Conservation (phyloP, 2,797 vertebrate species). For the Eulemur albifrons region DNA sequence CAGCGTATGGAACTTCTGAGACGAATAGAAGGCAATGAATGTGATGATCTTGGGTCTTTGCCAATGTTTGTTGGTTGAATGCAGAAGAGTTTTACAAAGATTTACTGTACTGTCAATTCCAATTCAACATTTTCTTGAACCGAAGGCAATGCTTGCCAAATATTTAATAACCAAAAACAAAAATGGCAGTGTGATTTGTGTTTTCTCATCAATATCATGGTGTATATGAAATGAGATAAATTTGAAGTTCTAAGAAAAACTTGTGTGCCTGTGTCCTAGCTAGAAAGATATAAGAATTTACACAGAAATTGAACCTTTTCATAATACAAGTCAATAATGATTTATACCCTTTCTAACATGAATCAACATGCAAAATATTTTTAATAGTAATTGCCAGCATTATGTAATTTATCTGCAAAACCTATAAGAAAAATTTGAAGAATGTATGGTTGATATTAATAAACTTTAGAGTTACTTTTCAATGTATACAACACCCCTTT, state of each 20-base stretch:
- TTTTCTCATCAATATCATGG: background rate
- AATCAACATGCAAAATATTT: background rate
- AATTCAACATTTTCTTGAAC: conserved; percentile 39
- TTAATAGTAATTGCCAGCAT: background rate
- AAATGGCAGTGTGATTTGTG: background rate
- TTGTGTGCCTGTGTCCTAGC: background rate
- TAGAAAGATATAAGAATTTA: background rate
- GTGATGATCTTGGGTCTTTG: background rate
- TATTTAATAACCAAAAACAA: conserved; percentile 5
- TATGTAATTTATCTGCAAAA: background rate
- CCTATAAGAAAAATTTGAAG: background rate
- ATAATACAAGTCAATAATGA: background rate
- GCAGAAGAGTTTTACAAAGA: background rate
- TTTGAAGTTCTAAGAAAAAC: background rate
- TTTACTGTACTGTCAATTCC: background rate
- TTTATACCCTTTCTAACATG: background rate
- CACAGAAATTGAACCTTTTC: background rate
- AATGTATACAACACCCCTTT: background rate
- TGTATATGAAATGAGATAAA: background rate
- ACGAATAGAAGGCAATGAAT: background rate
- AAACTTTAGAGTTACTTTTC: background rate
- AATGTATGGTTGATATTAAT: background rate
- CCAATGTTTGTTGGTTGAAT: background rate
- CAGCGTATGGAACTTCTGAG: background rate
- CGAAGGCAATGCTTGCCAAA: conserved; percentile 22